A percentile compares a stretch with the other conserved stretches of the same genome.
phyloP scores from a whole-genome alignment of 92 coral and sea anemone species.

The Chrysogorgia sp. region DNA sequence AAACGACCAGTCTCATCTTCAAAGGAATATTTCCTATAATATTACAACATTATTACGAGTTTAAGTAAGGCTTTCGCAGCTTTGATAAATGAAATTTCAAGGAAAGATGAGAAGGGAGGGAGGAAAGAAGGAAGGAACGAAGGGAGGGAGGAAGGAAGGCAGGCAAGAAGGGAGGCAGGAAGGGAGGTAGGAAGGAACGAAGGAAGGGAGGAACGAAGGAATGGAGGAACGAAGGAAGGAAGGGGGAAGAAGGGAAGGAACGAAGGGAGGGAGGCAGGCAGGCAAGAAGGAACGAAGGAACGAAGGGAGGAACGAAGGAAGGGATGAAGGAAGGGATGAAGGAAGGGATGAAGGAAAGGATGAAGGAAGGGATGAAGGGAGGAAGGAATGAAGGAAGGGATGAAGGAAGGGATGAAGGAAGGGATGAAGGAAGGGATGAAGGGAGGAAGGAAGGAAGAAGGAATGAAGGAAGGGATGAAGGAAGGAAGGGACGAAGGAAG shows the following conservation, averaged over 20 bases:
- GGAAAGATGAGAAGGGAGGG: background rate
- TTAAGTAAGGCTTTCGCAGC: no score
- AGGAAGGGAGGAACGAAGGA: background rate
- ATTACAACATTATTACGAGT: no score
- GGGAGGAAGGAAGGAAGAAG: conserved; percentile 1
- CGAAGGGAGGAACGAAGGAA: background rate
- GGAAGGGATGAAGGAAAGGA: background rate
- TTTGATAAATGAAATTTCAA: no score
- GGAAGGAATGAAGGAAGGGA: background rate
- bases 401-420: background rate
- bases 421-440: background rate
- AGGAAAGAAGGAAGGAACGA: background rate
- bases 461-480: background rate
- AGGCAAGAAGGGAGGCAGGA: conserved; percentile 7
- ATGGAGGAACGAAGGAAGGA: background rate
- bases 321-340: background rate
- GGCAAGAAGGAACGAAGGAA: conserved; percentile 1
- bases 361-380: background rate
- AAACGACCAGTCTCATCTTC: no score
- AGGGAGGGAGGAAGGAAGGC: background rate
- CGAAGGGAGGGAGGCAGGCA: background rate
- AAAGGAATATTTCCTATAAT: no score
- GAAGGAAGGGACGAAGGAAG: background rate
- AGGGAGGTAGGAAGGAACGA: background rate
- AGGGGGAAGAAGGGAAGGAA: background rate